A percentile compares a stretch with the other conserved stretches of the same genome.
Conservation (phyloP, 2,888 invertebrate genomes). For the Villa cingulata region DNA sequence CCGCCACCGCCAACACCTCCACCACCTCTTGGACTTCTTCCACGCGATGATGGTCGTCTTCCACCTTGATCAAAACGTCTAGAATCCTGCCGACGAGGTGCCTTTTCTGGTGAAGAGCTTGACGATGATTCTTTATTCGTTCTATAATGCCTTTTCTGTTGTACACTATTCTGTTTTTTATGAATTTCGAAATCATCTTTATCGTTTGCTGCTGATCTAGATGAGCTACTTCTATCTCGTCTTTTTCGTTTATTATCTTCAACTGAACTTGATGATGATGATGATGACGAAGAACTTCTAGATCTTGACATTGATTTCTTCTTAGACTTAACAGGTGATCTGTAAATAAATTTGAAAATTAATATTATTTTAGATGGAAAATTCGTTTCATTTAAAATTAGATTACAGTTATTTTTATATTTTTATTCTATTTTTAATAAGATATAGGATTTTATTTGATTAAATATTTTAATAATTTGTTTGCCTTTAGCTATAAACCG, state of each 20-base stretch:
- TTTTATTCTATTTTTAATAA: too few species aligned
- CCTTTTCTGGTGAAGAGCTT: constrained; percentile 37
- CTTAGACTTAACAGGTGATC: constrained; percentile 21
- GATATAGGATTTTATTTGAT: too few species aligned
- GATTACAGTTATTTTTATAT: too few species aligned
- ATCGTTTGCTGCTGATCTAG: constrained; percentile 30
- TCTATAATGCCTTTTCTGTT: constrained; percentile 79
- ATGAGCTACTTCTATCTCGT: constrained; percentile 28
- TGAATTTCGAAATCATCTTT: constrained; percentile 54
- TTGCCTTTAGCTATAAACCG: too few species aligned
- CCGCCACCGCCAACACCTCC: constrained; percentile 1
- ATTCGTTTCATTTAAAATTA: too few species aligned
- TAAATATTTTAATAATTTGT: too few species aligned
- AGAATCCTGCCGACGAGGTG: constrained; percentile 15
- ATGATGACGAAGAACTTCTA: constrained; percentile 22
- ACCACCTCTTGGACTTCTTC: constrained; percentile 19
- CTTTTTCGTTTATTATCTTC: constrained; percentile 35
- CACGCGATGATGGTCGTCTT: constrained; percentile 17
- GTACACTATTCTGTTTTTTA: constrained; percentile 66
- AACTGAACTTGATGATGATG: constrained; percentile 22
- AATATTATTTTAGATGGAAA: too few species aligned
- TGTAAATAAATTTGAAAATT: constrained; percentile 13
- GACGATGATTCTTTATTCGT: constrained; percentile 71
- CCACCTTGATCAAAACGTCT: constrained; percentile 20
- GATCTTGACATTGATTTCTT: constrained; percentile 19